Conservation (phyloP, 2,113 vertebrate genomes). For the Paradoxurus hermaphroditus region DNA sequence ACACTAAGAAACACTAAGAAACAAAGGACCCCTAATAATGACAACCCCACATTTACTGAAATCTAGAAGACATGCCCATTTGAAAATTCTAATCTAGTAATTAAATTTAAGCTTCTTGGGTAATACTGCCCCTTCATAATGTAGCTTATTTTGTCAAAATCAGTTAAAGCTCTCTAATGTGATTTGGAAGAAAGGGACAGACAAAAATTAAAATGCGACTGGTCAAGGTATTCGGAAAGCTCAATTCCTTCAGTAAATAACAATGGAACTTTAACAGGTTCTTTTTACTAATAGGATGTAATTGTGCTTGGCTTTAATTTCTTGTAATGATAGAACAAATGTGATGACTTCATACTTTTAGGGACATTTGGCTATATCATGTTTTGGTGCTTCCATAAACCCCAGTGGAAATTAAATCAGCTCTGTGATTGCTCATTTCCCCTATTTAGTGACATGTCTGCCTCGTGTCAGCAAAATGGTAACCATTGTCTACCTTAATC, state of each 20-base stretch:
- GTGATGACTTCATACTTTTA: conserved; percentile 63
- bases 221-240: conserved; percentile 41
- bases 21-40: conserved; percentile 30
- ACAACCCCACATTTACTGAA: conserved; percentile 5
- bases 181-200: conserved; percentile 42
- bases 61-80: background rate
- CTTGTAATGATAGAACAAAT: conserved; percentile 57
- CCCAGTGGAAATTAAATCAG: conserved; percentile 53
- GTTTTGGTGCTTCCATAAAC: conserved; percentile 39
- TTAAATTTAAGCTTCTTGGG: conserved; percentile 33
- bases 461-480: conserved; percentile 23
- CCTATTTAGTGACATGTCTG: background rate
- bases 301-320: conserved; percentile 70
- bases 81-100: conserved; percentile 50
- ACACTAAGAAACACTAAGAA: background rate
- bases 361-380: conserved; percentile 49
- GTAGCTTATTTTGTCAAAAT: conserved; percentile 55
- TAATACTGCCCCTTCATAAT: conserved; percentile 43
- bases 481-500: conserved; percentile 35
- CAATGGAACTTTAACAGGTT: conserved; percentile 7
- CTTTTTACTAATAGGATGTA: conserved; percentile 50
- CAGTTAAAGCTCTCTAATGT: conserved; percentile 39
- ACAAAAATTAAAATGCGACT: conserved; percentile 53
- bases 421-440: conserved; percentile 22
- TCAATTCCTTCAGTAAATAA: conserved; percentile 54